These are phyloP conservation scores for Mesitornis unicolor DNA, from an alignment of 2,113 vertebrate genomes.

Conservation along the genomic window DNA sequence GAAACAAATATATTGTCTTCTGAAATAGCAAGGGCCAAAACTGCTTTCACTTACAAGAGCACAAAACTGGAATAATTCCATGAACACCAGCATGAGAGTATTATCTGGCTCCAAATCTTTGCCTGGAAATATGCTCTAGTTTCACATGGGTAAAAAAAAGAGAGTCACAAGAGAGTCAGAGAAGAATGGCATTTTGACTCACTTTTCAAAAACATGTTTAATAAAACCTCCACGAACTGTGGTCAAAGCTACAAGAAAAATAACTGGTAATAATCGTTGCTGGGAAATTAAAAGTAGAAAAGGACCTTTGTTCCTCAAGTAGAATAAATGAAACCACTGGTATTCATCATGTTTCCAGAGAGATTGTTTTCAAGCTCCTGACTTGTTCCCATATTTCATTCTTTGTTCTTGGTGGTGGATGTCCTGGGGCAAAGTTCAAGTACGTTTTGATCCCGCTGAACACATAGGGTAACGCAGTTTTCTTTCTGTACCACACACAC, in stretches of 20 bases:
- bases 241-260: conserved; percentile 60
- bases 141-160: background rate
- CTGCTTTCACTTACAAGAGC: background rate
- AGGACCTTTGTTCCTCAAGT: conserved; percentile 57
- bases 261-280: conserved; percentile 64
- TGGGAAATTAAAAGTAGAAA: conserved; percentile 68
- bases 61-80: conserved; percentile 4
- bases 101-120: conserved; percentile 45
- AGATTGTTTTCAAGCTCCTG: conserved; percentile 59
- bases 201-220: conserved; percentile 58
- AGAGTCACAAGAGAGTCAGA: conserved; percentile 5
- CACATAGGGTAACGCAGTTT: background rate
- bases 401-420: conserved; percentile 41
- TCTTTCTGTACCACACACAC: background rate
- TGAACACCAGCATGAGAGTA: background rate
- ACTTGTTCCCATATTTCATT: conserved; percentile 49
- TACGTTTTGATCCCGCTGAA: background rate
- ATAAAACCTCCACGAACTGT: conserved; percentile 51
- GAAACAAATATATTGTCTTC: background rate
- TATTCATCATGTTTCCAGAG: conserved; percentile 60
- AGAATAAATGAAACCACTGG: conserved; percentile 60
- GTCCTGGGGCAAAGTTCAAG: conserved; percentile 31
- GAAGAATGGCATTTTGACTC: conserved; percentile 49
- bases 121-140: conserved; percentile 2
- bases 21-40: background rate